phyloP scores from a whole-genome alignment of 2,888 invertebrate genomes.

The Brachyptera risi region DNA sequence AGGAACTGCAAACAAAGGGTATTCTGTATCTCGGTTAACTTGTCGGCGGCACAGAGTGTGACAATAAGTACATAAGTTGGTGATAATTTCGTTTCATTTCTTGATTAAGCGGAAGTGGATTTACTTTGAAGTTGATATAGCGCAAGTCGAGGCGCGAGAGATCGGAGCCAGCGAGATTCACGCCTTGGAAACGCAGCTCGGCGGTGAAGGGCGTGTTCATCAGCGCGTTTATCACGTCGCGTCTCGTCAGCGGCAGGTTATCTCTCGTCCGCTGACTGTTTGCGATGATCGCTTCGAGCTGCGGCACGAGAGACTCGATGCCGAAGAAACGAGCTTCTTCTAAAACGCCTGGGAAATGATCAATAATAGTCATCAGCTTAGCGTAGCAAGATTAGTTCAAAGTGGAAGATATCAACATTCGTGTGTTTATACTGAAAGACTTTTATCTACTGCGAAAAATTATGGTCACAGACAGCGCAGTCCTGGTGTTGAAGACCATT shows the following conservation, averaged over 20 bases:
- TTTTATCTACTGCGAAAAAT: too few relatives aligned
- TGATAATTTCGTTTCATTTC: too few relatives aligned
- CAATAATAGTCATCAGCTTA: too few relatives aligned
- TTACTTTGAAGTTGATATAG: conserved; percentile 88
- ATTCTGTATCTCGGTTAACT: too few relatives aligned
- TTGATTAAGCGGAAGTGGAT: conserved; percentile 23
- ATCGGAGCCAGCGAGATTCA: conserved; percentile 86
- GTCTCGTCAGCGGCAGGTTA: conserved; percentile 67
- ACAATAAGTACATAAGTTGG: too few relatives aligned
- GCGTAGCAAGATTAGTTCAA: too few relatives aligned
- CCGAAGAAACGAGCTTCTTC: conserved; percentile 89
- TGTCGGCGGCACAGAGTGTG: too few relatives aligned
- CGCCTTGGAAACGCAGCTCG: conserved; percentile 88
- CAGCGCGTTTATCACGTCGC: conserved; percentile 83
- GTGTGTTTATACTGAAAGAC: too few relatives aligned
- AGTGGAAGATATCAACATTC: too few relatives aligned
- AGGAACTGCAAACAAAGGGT: background rate
- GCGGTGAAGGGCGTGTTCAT: conserved; percentile 73
- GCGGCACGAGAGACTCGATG: conserved; percentile 69
- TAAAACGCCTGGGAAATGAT: conserved; percentile 56
- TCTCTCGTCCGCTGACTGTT: conserved; percentile 48
- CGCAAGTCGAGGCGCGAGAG: conserved; percentile 84
- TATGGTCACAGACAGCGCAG: too few relatives aligned
- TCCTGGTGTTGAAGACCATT: too few relatives aligned
- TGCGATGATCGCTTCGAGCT: conserved; percentile 59